Evolutionary conservation across 2,113 vertebrate species (phyloP), one percentile per base, ranked within the genome.

Genomic region (Macquaria australasica): DNA sequence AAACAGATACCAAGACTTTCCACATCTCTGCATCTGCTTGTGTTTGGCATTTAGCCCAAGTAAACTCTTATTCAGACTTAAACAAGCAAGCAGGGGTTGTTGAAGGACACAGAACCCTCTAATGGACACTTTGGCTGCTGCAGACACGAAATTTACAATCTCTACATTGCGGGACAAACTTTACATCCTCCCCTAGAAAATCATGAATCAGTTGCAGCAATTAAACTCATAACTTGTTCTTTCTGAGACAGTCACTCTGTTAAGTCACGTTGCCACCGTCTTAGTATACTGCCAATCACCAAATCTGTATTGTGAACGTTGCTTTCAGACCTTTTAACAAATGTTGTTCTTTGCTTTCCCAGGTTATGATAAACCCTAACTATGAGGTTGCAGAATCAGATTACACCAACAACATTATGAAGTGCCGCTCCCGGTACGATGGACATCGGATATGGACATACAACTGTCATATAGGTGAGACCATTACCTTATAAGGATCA

Each of bases 321-420:
- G 5, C 16, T 64, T 23, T 67, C 37, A 34, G 50, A 37, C 3
- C 0, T 34, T 21, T 21, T 45, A 8, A 60, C 48, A 34, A 48
- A 37, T 25, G 25, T 10, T 72, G 9, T 63, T 56, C 25, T 59
- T 16, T 16, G 6, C 20, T 79, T 69, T 71, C 15, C 20, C 81
- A 99, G 98, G 92, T 99, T 0, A 90, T 97, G 74, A 97, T 99
- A 77, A 99, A 99, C 88, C 98, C 98, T 0, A 98, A 97, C 89
- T 98, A 96, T 0, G 98, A 99, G 84, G 98, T 99, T 0, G 97
- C 98, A 0, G 98, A 99, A 76, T 98, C 98, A 0, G 98, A 99
- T 91, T 99, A 97, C 77, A 96, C 95, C 37, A 99, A 99, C 88
- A 99, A 99, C 25, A 83, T 98, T 25, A 96, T 99, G 98, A 98